Evolutionary conservation across 2,888 invertebrate genomes (phyloP), one percentile per base, ranked within the genome.

Genomic region (Cerceris rybyensis): DNA sequence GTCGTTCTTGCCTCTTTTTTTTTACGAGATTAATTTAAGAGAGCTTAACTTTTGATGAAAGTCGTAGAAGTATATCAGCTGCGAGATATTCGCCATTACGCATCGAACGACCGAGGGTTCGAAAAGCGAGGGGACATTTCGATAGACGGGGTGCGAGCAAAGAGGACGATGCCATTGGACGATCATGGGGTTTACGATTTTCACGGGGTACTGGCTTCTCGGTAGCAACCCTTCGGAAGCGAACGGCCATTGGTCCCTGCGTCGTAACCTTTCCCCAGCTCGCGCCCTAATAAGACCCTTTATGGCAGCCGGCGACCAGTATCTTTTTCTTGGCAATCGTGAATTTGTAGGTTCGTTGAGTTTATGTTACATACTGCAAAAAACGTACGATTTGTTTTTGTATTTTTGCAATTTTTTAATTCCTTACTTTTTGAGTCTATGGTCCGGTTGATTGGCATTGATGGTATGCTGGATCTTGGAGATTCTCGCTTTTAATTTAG

Each of bases 1-100:
- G 64, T 52, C 64, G 55, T 60, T 61, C 43, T 60, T 70, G 28
- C 28, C 28, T 28, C 28, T 28, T 55, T 61, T 64, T 73, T 88
- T 89, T 88, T 88, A 89, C 82, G 88, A 89, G 85, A 90, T 90
- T 89, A 90, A 90, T 89, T 89, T 86, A 82, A 80, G 81, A 80
- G 80, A 78, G 75, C 76, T 89, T 88, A 90, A 89, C 88, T 82
- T 88, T 89, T 87, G 85, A 89, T 84, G 85, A 87, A 86, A 81
- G 81, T 76, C 82, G 82, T 84, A 84, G 75, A 60, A 83, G 82
- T 76, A 77, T 81, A 86, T 84, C 82, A 77, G 77, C 74, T 74
- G 68, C 75, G 78, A 75, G 85, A 88, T 87, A 84, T 82, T 82
- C 88, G 89, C 90, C 89, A 90, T 90, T 88, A 89, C 81, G 39